Evolutionary conservation across 2,888 invertebrate species (phyloP).

Genomic region (Eupithecia abbreviata): DNA sequence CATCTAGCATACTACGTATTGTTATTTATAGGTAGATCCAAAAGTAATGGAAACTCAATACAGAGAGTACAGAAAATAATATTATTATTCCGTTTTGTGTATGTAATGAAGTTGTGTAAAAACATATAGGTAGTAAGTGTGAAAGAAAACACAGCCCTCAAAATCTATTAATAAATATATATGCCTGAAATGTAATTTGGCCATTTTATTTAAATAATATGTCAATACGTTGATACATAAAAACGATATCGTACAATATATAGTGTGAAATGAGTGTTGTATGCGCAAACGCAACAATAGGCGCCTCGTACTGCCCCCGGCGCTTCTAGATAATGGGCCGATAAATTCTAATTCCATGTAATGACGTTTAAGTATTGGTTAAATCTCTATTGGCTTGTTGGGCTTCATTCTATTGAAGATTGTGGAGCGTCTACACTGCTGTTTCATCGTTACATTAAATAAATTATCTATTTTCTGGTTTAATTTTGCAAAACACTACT

Average conservation of each 20-base stretch:
- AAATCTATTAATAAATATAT: not conserved
- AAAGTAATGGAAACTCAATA: too few relatives aligned
- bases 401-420: conserved; percentile 3
- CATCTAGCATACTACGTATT: too few relatives aligned
- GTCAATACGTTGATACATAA: not conserved
- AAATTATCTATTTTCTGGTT: not conserved
- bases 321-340: conserved; percentile 60
- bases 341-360: conserved; percentile 67
- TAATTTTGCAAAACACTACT: not conserved
- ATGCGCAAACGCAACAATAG: conserved; percentile 55
- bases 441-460: too few relatives aligned
- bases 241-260: not conserved
- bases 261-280: not conserved
- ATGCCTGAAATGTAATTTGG: not conserved
- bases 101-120: not conserved
- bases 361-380: conserved; percentile 55
- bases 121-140: too few relatives aligned
- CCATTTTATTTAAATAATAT: not conserved
- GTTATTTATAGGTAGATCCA: too few relatives aligned
- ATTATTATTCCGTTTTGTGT: not conserved
- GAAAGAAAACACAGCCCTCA: not conserved
- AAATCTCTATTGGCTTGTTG: conserved; percentile 32
- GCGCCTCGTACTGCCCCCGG: conserved; percentile 43
- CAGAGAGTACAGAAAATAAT: too few relatives aligned
- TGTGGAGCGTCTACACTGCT: not conserved